Evolutionary conservation across 2,797 vertebrate species (phyloP), one percentile per base, ranked within the genome.

Genomic region (Hephaestus fuliginosus): DNA sequence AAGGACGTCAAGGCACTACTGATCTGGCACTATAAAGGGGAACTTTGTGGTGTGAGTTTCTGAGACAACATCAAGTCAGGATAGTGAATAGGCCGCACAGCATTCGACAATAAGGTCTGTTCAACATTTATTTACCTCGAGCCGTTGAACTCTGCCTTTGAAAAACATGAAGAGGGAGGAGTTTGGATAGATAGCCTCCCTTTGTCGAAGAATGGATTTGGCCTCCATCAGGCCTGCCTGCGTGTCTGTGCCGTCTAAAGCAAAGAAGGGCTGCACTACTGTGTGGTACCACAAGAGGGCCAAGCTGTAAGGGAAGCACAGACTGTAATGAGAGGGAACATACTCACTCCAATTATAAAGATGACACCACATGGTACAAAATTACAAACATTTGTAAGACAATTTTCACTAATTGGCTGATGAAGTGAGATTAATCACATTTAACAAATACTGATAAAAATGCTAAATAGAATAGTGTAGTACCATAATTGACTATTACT

Each of bases 111-210:
- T 20, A 46, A 22, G 2, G 39, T 30, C 8, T 70, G 8, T 39
- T 53, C 36, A 41, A 61, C 20, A 2, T 46, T 2, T 17, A 53
- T 75, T 18, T 94, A 99, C 98, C 97, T 99, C 98, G 74, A 99
- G 95, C 88, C 98, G 96, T 65, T 99, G 98, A 86, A 99, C 97
- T 92, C 98, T 96, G 93, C 98, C 98, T 94, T 97, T 99, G 91
- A 99, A 99, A 92, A 99, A 99, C 95, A 96, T 98, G 90, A 99
- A 99, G 85, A 99, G 96, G 83, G 98, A 99, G 57, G 98, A 99
- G 94, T 99, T 98, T 36, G 98, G 98, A 85, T 99, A 99, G 73
- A 94, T 95, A 43, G 97, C 93, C 91, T 98, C 97, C 82, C 98
- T 97, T 80, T 95, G 97, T 48, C 95, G 96, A 66, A 99, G 97